Percentiles rank a stretch among this genome's conserved stretches.
Conservation (phyloP, 2,113 vertebrate species). For the Gulo gulo region DNA sequence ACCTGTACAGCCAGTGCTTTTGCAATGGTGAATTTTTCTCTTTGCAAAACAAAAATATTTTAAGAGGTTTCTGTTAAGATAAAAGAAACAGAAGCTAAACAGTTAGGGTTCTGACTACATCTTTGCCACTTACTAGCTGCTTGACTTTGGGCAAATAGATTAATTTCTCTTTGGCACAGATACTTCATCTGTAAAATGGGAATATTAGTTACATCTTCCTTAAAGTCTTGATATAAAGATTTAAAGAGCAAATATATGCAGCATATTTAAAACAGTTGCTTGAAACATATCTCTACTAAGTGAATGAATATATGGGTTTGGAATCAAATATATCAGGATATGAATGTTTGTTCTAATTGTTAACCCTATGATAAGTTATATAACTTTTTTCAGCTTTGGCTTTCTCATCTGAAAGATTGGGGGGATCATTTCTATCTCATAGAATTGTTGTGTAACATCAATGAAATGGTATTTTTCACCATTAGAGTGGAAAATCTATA, state of each 20-base stretch:
- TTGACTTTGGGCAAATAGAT: neutral
- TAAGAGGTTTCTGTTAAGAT: neutral
- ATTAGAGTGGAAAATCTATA: neutral
- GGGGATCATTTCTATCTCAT: neutral
- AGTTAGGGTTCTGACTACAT: neutral
- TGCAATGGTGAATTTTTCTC: neutral
- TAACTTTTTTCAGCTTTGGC: neutral
- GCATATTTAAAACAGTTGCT: neutral
- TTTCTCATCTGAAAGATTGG: conserved; percentile 9
- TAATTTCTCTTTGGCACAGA: neutral
- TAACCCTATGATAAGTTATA: neutral
- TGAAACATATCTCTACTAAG: neutral
- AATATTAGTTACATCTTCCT: neutral
- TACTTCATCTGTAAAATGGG: neutral
- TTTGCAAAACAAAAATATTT: conserved; percentile 24
- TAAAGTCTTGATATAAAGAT: conserved; percentile 1
- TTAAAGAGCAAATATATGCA: neutral
- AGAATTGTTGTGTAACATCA: neutral
- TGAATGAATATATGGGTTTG: neutral
- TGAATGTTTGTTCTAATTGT: neutral
- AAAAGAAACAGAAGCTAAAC: neutral
- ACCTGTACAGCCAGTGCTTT: neutral
- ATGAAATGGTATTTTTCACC: neutral
- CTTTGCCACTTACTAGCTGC: neutral
- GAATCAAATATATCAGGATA: neutral